phyloP scores from a whole-genome alignment of 2,888 invertebrate genomes.

The Aradus depressus region DNA sequence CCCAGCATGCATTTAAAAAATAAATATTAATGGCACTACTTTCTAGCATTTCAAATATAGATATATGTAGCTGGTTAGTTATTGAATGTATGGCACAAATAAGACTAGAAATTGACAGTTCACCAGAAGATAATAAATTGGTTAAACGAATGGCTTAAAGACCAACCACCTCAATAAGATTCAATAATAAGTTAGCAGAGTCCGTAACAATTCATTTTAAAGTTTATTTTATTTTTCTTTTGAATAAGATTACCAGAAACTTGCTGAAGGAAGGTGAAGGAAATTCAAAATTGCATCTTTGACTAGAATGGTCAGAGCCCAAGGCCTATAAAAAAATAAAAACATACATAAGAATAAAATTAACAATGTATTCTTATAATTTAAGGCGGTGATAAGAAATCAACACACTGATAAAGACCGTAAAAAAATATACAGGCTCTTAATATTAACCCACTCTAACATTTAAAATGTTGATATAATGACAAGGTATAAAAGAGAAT shows the following conservation, averaged over 20 bases:
- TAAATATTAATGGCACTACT: conserved; percentile 18
- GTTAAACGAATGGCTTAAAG: conserved; percentile 13
- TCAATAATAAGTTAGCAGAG: no score
- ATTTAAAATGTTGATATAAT: no score
- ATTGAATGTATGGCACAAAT: conserved; percentile 12
- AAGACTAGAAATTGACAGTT: conserved; percentile 15
- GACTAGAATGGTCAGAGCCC: conserved; percentile 8
- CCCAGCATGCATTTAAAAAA: conserved; percentile 15
- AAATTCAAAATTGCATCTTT: background rate
- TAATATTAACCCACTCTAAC: background rate
- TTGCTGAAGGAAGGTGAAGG: conserved; percentile 1
- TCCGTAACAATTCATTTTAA: no score
- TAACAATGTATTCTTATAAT: no score
- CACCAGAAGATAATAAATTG: conserved; percentile 13
- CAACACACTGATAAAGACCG: background rate
- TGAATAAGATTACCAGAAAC: conserved; percentile 14
- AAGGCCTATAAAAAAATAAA: conserved; percentile 3
- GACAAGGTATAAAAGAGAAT: background rate
- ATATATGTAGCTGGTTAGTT: no score
- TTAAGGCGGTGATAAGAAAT: no score
- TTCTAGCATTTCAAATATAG: background rate
- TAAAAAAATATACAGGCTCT: background rate
- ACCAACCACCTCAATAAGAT: conserved; percentile 17
- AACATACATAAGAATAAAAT: no score
- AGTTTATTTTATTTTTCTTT: conserved; percentile 4